These are phyloP conservation scores for Cataglyphis hispanica DNA, from an alignment of 1,140 invertebrate species.

Conservation along the genomic window DNA sequence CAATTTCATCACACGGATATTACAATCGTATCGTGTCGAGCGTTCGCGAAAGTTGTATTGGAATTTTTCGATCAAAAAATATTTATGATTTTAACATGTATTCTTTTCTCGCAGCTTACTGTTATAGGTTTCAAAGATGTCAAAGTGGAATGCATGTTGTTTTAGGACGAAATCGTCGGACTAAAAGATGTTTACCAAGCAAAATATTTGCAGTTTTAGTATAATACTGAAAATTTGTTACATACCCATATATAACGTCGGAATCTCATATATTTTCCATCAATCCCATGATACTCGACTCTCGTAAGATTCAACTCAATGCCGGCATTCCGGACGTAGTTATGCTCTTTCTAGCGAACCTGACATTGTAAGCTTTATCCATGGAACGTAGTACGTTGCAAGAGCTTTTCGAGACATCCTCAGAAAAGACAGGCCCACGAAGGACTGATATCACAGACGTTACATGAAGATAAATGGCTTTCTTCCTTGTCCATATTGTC, in stretches of 20 bases:
- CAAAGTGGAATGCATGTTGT: constrained; percentile 6
- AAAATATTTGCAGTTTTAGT: constrained; percentile 46
- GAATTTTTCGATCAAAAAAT: constrained; percentile 25
- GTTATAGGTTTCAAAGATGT: not conserved
- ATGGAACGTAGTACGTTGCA: constrained; percentile 28
- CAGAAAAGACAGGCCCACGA: not conserved
- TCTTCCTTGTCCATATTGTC: not conserved
- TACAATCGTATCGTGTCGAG: constrained; percentile 44
- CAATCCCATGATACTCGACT: constrained; percentile 30
- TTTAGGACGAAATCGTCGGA: too few relatives aligned
- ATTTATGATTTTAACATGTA: constrained; percentile 10
- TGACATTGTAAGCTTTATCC: constrained; percentile 32
- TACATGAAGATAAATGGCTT: constrained; percentile 50
- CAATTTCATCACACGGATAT: constrained; percentile 70
- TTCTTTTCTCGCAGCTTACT: not conserved
- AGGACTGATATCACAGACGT: constrained; percentile 19
- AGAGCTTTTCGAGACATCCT: constrained; percentile 18
- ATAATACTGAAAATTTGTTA: constrained; percentile 44
- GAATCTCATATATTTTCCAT: constrained; percentile 54
- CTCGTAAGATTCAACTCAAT: constrained; percentile 40
- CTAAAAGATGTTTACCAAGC: not conserved
- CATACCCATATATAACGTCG: not conserved
- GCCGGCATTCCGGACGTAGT: constrained; percentile 28
- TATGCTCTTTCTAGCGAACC: constrained; percentile 17
- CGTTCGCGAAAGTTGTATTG: constrained; percentile 18